These are phyloP conservation scores for Rhodinocichla rosea DNA, from an alignment of 2,113 vertebrate species.

Conservation along the genomic window DNA sequence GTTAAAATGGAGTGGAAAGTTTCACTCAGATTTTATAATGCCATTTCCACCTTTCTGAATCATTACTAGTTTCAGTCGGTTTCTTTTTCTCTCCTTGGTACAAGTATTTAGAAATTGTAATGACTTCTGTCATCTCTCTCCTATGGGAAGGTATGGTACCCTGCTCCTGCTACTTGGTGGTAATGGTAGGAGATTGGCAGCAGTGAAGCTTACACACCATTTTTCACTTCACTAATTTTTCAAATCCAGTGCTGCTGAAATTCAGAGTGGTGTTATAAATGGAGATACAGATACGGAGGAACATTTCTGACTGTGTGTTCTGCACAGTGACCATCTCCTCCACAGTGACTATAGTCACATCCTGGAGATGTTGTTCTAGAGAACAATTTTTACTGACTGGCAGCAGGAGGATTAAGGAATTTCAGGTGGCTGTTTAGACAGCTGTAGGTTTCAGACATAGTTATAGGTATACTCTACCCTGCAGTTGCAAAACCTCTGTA, in stretches of 20 bases:
- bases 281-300: not conserved
- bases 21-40: not conserved
- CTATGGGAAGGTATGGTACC: not conserved
- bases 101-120: not conserved
- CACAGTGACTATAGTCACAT: not conserved
- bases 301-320: not conserved
- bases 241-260: not conserved
- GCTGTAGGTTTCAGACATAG: not conserved
- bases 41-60: not conserved
- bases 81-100: not conserved
- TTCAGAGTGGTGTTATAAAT: not conserved
- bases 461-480: not conserved
- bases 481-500: not conserved
- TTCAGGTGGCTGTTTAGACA: not conserved
- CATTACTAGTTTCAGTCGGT: not conserved
- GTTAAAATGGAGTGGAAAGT: not conserved
- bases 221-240: not conserved
- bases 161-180: not conserved
- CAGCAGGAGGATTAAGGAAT: not conserved
- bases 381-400: not conserved
- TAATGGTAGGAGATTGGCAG: not conserved
- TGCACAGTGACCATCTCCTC: not conserved
- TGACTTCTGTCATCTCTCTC: not conserved
- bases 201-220: not conserved
- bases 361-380: not conserved